phyloP scores from a whole-genome alignment of 1,140 invertebrate species.

The Calliopsis andreniformis region DNA sequence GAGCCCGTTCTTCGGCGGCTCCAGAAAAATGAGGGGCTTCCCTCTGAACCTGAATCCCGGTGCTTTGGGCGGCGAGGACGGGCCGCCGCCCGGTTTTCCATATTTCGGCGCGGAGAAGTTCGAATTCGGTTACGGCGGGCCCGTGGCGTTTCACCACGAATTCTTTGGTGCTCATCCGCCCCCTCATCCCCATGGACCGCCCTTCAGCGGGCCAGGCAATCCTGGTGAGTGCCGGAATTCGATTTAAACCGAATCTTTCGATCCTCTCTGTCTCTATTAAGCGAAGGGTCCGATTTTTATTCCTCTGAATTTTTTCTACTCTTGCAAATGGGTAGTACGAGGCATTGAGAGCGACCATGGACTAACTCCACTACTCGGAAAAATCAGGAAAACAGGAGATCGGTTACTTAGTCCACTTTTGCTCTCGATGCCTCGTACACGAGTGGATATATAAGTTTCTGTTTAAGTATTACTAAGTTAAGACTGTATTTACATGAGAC shows the following conservation, averaged over 20 bases:
- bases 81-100: conserved; percentile 89
- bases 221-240: conserved; percentile 73
- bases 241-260: background rate
- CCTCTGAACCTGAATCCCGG: conserved; percentile 94
- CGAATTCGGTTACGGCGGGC: conserved; percentile 93
- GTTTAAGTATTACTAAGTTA: too few species aligned
- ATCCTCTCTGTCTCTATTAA: background rate
- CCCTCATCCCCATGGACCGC: conserved; percentile 87
- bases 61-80: conserved; percentile 87
- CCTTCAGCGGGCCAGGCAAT: conserved; percentile 88
- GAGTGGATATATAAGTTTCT: too few species aligned
- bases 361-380: too few species aligned
- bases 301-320: too few species aligned
- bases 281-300: too few species aligned
- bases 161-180: conserved; percentile 89
- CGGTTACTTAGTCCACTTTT: too few species aligned
- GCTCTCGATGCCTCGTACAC: too few species aligned
- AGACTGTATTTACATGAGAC: too few species aligned
- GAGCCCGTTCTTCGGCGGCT: conserved; percentile 93
- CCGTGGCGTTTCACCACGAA: conserved; percentile 93
- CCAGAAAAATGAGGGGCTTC: conserved; percentile 94
- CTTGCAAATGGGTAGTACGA: too few species aligned
- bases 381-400: too few species aligned
- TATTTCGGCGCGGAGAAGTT: conserved; percentile 94
- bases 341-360: too few species aligned